Evolutionary conservation across 2,113 vertebrate species (phyloP).

Genomic region (Progne subis): DNA sequence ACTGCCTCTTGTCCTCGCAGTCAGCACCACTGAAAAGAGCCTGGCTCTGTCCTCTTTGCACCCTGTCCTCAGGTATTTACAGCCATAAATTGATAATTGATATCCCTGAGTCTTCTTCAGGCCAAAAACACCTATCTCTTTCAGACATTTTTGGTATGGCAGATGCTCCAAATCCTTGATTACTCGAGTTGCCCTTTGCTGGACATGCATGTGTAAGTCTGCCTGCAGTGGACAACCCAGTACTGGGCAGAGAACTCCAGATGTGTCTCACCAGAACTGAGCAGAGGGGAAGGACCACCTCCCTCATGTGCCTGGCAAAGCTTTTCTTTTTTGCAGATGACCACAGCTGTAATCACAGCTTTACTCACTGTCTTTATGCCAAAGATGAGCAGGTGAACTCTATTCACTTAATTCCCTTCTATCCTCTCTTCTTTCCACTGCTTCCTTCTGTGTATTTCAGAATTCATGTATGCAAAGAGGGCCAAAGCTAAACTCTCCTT

Average conservation of each 20-base stretch:
- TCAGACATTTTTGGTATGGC: background rate
- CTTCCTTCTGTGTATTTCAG: background rate
- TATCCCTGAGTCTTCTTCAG: background rate
- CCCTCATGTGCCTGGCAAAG: background rate
- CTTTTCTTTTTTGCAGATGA: background rate
- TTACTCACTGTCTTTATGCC: background rate
- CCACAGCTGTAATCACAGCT: background rate
- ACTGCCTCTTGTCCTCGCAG: background rate
- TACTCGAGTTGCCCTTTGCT: background rate
- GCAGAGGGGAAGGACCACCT: background rate
- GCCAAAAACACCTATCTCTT: background rate
- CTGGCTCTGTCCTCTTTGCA: background rate
- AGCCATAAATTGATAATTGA: background rate
- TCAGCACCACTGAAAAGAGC: background rate
- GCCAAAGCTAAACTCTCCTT: background rate
- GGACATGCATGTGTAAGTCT: rapidly evolving
- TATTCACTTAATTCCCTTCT: background rate
- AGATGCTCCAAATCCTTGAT: background rate
- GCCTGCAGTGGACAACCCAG: background rate
- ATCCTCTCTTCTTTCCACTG: background rate
- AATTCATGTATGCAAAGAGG: background rate
- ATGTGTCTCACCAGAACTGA: background rate
- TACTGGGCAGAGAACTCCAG: background rate
- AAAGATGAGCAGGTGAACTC: background rate
- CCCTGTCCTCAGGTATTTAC: background rate